Conservation (phyloP, 2,113 vertebrate species). For the Stegostoma tigrinum region DNA sequence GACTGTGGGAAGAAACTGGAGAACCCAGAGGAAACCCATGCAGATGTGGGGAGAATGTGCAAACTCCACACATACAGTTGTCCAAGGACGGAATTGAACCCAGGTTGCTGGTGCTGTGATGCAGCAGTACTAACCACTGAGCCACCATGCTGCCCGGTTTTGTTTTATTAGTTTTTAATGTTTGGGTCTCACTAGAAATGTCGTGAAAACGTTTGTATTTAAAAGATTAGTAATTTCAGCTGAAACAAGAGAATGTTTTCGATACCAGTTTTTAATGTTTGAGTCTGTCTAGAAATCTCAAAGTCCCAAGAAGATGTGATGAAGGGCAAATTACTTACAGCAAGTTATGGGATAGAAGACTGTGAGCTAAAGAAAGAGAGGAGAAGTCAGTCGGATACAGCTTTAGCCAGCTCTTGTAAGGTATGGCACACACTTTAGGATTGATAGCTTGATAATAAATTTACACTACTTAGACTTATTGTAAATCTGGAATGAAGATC, state of each 20-base stretch:
- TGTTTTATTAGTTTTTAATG: too few species aligned
- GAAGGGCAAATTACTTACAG: constrained; percentile 55
- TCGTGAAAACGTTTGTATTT: not conserved
- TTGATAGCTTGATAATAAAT: not conserved
- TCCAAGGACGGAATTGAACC: too few species aligned
- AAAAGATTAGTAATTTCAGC: too few species aligned
- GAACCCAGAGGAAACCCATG: too few species aligned
- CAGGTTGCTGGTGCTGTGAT: too few species aligned
- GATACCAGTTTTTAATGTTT: constrained; percentile 36
- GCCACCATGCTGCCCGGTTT: too few species aligned
- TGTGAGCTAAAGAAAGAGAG: constrained; percentile 48
- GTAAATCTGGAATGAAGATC: not conserved
- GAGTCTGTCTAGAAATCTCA: constrained; percentile 65
- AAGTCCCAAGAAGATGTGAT: constrained; percentile 79
- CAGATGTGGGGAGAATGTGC: too few species aligned
- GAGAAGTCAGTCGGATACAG: constrained; percentile 78
- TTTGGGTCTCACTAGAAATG: too few species aligned
- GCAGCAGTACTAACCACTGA: too few species aligned
- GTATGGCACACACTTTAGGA: constrained; percentile 46
- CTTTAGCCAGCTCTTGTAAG: constrained; percentile 60
- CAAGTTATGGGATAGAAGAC: constrained; percentile 41
- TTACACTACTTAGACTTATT: not conserved
- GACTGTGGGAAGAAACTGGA: too few species aligned
- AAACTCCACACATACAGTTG: too few species aligned
- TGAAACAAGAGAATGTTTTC: not conserved